Base-by-base conservation (phyloP, 2,888 invertebrate species). In the Ophioninae sp. region DNA sequence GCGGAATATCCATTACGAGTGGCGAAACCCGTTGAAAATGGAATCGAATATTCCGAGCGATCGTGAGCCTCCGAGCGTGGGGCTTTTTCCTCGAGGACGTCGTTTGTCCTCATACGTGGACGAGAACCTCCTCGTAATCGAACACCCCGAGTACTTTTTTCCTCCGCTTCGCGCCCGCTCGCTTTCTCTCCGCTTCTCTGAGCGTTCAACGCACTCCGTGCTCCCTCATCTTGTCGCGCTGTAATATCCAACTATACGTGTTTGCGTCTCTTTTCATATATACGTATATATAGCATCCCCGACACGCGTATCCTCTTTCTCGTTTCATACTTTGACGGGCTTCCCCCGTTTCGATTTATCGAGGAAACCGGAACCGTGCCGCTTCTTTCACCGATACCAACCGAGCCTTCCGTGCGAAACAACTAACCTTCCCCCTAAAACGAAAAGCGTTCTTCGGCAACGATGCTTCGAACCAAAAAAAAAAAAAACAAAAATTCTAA, bases 271-370 rank as follows among this genome's bases (percentile, higher is more conserved):
- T 70, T 62, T 59, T 20, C 20, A 41, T 73, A 6, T 74, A 20
- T 57, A 57, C 70, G 59, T 56, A 44, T 23, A 65, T 39, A 57
- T 21, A 65, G 77, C 77, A 77, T 64, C 72, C 81, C 65, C 81
- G 65, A 76, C 85, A 72, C 85, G 81, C 84, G 89, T 90, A 91
- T 92, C 92, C 91, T 90, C 91, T 91, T 92, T 92, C 92, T 90
- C 91, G 89, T 89, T 88, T 89, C 87, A 86, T 85, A 86, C 85
- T 87, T 88, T 88, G 85, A 87, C 85, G 87, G 88, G 89, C 88
- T 89, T 89, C 89, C 86, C 82, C 87, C 87, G 91, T 92, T 93
- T 92, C 92, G 92, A 92, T 92, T 92, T 92, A 92, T 92, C 91
- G 92, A 91, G 86, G 92, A 92, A 92, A 93, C 91, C 91, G 91